Evolutionary conservation across 2,888 invertebrate species (phyloP), one percentile per base, ranked within the genome.

Genomic region (Lasiommata megera): DNA sequence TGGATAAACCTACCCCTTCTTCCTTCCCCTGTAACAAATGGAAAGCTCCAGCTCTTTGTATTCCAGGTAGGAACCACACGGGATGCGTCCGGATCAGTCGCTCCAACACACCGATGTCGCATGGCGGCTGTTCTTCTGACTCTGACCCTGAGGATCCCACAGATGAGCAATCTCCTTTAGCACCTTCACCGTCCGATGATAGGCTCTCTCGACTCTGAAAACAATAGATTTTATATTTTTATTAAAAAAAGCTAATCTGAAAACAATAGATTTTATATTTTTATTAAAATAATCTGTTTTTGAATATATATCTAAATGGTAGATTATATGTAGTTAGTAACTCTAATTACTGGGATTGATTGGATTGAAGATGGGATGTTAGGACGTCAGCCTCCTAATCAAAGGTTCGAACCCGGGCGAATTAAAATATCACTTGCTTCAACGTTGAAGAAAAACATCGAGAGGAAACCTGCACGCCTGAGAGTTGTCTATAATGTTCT

Each of bases 51-150:
- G 97, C 96, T 66, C 98, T 93, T 77, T 98, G 97, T 53, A 98
- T 96, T 37, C 97, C 97, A 0, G 98, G 97, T 62, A 98, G 92
- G 84, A 97, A 98, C 99, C 99, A 99, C 73, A 99, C 96, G 41
- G 98, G 97, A 87, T 98, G 97, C 31, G 97, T 96, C 67, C 97
- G 93, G 76, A 97, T 94, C 68, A 98, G 93, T 65, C 98, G 93
- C 82, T 98, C 98, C 76, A 97, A 92, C 65, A 97, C 88, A 17
- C 95, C 95, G 76, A 97, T 95, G 89, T 95, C 96, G 81, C 96
- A 97, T 64, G 96, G 95, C 63, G 95, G 94, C 72, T 94, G 94
- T 75, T 93, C 93, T 66, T 93, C 93, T 58, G 92, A 92, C 44
- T 90, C 92, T 57, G 93, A 93, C 53, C 82, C 84, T 64, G 90